Evolutionary conservation across 2,888 invertebrate genomes (phyloP).

Genomic region (Sepiola atlantica): DNA sequence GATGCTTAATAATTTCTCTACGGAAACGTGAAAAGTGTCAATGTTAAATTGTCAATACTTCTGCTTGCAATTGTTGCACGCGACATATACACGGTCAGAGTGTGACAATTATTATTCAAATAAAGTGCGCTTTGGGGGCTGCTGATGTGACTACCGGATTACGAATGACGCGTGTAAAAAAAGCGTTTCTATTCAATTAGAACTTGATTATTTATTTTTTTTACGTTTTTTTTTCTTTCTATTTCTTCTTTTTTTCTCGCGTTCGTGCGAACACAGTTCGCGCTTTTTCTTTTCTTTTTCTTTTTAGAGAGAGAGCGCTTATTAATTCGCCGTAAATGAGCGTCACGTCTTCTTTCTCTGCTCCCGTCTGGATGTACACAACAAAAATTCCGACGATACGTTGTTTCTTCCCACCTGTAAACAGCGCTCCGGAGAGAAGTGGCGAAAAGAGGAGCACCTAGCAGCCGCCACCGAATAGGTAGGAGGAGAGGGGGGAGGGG

Average conservation of each 20-base stretch:
- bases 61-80: not conserved
- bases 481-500: not conserved
- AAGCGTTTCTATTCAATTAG: not conserved
- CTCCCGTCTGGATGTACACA: too few relatives aligned
- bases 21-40: not conserved
- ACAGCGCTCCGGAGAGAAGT: not conserved
- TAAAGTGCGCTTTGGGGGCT: not conserved
- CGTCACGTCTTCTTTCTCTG: too few relatives aligned
- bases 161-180: not conserved
- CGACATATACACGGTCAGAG: not conserved
- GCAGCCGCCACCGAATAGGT: not conserved
- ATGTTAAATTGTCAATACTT: too few relatives aligned
- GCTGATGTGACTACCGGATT: not conserved
- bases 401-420: not conserved
- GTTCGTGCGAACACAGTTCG: too few relatives aligned
- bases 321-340: too few relatives aligned
- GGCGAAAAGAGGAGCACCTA: not conserved
- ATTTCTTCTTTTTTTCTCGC: not conserved
- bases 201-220: not conserved
- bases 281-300: too few relatives aligned
- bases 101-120: not conserved
- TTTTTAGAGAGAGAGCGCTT: not conserved
- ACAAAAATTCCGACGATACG: not conserved
- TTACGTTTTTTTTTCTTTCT: not conserved
- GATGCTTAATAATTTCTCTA: not conserved